Evolutionary conservation across 2,113 vertebrate species (phyloP), one percentile per base, ranked within the genome.

Genomic region (Nyctereutes procyonoides): DNA sequence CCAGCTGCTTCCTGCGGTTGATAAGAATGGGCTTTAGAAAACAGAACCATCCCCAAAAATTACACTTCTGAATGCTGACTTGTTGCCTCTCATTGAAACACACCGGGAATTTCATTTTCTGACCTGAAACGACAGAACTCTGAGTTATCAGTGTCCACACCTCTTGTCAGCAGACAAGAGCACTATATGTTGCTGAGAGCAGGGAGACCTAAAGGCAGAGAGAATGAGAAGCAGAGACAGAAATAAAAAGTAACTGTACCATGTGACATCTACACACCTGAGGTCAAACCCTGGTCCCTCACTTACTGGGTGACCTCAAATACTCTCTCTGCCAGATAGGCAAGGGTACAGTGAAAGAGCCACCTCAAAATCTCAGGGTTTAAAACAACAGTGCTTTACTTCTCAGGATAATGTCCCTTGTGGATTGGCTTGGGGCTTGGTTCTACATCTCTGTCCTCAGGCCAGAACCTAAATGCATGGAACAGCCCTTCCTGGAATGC

Each of bases 61-160:
- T 67, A 91, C 0, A 16, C 32, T 88, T 88, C 63, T 51, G 35
- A 91, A 91, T 55, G 24, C 24, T 81, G 58, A 71, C 24, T 89
- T 83, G 55, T 56, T 96, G 87, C 74, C 32, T 63, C 32, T 90
- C 96, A 88, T 35, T 93, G 16, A 94, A 35, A 93, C 82, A 95
- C 35, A 87, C 20, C 17, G 87, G 43, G 63, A 86, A 83, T 90
- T 73, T 79, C 81, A 58, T 95, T 69, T 97, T 93, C 79, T 89
- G 53, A 79, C n/a, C 63, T 58, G 5, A 93, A 95, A 88, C 30
- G 56, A 77, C 11, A 60, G 82, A 90, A 81, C 0, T 56, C 62
- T 26, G 2, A 77, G 24, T 74, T 12, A 58, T 62, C 28, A 22
- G 62, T 35, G 28, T 82, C n/a, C 58, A 65, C 9, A 91, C 4